Evolutionary conservation across 2,888 invertebrate genomes (phyloP), one percentile per base, ranked within the genome.

Genomic region (Troides aeacus): DNA sequence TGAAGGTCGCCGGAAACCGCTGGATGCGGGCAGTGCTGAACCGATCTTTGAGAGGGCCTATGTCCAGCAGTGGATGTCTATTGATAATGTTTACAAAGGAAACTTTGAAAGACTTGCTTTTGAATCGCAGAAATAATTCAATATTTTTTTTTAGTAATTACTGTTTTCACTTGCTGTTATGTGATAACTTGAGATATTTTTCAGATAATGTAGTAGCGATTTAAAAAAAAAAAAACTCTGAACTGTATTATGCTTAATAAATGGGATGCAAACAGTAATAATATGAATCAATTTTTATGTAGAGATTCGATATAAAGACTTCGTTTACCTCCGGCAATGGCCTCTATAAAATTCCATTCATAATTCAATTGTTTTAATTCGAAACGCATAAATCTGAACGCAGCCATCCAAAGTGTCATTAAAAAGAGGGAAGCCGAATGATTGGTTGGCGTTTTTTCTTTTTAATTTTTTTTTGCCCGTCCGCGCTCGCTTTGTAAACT

Each of bases 351-450:
- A 72, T 50, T 63, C 42, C 62, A 61, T 71, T 72, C 62, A 67
- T 68, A 50, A 70, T 74, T 72, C 71, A 64, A 72, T 69, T 70
- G 72, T 71, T 66, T 72, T 60, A 71, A 72, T 71, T 69, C 60
- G 69, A 72, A 71, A 68, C 71, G 68, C 69, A 71, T 72, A 73
- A 71, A 69, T 62, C 62, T 64, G 67, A 72, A 70, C 68, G 70
- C 70, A 68, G 63, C 68, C 24, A 65, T 61, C 65, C 67, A 64
- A 66, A 69, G 70, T 69, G 72, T 71, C 72, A 72, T 73, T 73
- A 73, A 75, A 72, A 72, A 72, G 72, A 71, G 72, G 72, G 70
- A 72, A 71, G 58, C 60, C 60, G 53, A 70, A 70, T 74, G 65
- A 70, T 69, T 64, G 64, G 64, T 58, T 42, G 64, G 39, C 21